Percentiles rank a stretch among this genome's conserved stretches.
Conservation (phyloP, 1,140 invertebrate species). For the Mya arenaria region DNA sequence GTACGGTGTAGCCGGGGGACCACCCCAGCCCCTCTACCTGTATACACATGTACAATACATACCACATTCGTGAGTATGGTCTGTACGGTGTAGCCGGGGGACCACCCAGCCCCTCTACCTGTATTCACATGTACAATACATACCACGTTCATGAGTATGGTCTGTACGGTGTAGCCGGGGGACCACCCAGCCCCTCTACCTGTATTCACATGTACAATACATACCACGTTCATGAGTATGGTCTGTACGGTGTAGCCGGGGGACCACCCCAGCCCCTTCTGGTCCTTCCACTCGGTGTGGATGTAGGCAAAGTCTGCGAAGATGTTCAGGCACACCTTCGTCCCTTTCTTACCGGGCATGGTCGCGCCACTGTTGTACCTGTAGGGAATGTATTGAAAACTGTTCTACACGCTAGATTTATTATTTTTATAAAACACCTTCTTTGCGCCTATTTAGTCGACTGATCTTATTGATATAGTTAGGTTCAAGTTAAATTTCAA, state of each 20-base stretch:
- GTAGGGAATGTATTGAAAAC: too few species aligned
- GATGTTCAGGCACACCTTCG: conserved; percentile 71
- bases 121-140: too few species aligned
- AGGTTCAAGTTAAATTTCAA: too few species aligned
- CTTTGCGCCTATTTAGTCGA: too few species aligned
- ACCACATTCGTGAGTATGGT: conserved; percentile 73
- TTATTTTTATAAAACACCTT: too few species aligned
- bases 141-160: conserved; percentile 72
- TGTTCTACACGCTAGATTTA: too few species aligned
- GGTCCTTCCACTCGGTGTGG: conserved; percentile 73
- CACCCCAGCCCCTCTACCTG: conserved; percentile 71
- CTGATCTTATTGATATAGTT: too few species aligned
- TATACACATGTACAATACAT: too few species aligned
- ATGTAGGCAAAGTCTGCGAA: conserved; percentile 73
- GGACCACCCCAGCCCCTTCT: conserved; percentile 73
- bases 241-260: conserved; percentile 75
- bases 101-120: conserved; percentile 73
- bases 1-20: conserved; percentile 74
- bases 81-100: conserved; percentile 74
- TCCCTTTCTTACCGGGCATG: conserved; percentile 71
- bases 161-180: conserved; percentile 74
- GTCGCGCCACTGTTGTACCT: conserved; percentile 72
- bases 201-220: too few species aligned
- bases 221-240: conserved; percentile 71
- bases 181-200: conserved; percentile 73